phyloP scores from a whole-genome alignment of 1,140 invertebrate species.

The Portunus trituberculatus region DNA sequence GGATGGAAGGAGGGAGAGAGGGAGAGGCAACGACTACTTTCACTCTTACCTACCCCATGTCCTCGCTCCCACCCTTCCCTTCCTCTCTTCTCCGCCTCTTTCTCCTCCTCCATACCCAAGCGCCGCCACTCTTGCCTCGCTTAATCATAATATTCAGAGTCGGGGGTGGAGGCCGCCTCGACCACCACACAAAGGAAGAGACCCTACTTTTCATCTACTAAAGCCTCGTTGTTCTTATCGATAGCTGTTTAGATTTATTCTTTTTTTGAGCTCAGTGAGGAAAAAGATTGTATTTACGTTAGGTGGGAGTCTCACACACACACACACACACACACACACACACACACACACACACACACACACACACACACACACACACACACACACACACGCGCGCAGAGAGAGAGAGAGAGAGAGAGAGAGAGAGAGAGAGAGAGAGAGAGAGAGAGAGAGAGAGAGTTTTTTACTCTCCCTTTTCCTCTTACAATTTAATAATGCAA shows the following conservation, averaged over 20 bases:
- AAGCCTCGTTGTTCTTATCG: neutral
- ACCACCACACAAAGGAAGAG: neutral
- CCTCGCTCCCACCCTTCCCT: neutral
- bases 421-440: conserved; percentile 50
- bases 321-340: conserved; percentile 33
- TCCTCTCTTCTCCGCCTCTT: neutral
- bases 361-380: conserved; percentile 57
- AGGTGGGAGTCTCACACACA: neutral
- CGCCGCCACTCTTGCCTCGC: neutral
- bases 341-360: conserved; percentile 57
- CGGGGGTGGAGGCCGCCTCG: neutral
- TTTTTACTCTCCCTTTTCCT: neutral
- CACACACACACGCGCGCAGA: no score
- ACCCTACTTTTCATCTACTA: neutral
- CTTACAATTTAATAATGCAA: no score
- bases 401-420: conserved; percentile 50
- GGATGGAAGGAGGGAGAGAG: neutral
- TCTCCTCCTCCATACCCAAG: neutral
- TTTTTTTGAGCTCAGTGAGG: neutral
- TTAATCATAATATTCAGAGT: neutral
- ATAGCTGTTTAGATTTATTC: neutral
- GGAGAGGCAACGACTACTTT: neutral
- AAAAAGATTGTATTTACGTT: neutral
- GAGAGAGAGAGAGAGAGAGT: conserved; percentile 45
- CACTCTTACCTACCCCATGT: neutral